Evolutionary conservation across 2,888 invertebrate species (phyloP).

Genomic region (Crocallis elinguaria): DNA sequence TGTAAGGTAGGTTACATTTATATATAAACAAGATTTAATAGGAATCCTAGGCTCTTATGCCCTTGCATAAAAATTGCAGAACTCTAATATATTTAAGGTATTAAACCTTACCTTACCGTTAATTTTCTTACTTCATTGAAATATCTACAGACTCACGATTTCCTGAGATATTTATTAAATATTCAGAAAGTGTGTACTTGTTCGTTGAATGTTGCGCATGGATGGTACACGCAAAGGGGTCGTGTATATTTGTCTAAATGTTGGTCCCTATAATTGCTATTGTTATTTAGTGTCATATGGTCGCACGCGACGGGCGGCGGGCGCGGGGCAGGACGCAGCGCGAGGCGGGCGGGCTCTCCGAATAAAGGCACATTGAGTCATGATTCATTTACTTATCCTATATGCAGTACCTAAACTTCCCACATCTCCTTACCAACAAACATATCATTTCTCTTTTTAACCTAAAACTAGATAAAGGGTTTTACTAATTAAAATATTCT

Average conservation of each 20-base stretch:
- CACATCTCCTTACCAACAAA: slow-evolving; percentile 56
- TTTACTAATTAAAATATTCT: slow-evolving; percentile 60
- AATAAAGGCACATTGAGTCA: slow-evolving; percentile 83
- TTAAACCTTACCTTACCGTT: slow-evolving; percentile 8
- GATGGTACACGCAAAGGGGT: slow-evolving; percentile 63
- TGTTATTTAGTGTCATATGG: slow-evolving; percentile 64
- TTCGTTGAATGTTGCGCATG: slow-evolving; percentile 68
- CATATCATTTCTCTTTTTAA: slow-evolving; percentile 59
- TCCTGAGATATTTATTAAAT: slow-evolving; percentile 10
- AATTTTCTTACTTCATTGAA: slow-evolving; percentile 8
- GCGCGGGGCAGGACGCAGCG: slow-evolving; percentile 70
- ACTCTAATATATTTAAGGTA: slow-evolving; percentile 1
- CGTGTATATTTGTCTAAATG: slow-evolving; percentile 83
- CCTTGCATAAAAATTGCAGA: not conserved
- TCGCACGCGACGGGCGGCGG: slow-evolving; percentile 46
- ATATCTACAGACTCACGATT: slow-evolving; percentile 5
- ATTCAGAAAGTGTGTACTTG: slow-evolving; percentile 43
- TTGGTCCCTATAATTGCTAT: slow-evolving; percentile 84
- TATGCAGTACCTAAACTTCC: slow-evolving; percentile 69
- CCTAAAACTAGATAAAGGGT: slow-evolving; percentile 78
- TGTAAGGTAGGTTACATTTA: slow-evolving; percentile 9
- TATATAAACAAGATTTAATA: not conserved
- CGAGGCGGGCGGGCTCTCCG: slow-evolving; percentile 74
- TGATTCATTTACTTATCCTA: slow-evolving; percentile 75
- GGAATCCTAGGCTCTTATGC: not conserved